phyloP scores from a whole-genome alignment of 2,888 invertebrate species.

The Acleris laterana region DNA sequence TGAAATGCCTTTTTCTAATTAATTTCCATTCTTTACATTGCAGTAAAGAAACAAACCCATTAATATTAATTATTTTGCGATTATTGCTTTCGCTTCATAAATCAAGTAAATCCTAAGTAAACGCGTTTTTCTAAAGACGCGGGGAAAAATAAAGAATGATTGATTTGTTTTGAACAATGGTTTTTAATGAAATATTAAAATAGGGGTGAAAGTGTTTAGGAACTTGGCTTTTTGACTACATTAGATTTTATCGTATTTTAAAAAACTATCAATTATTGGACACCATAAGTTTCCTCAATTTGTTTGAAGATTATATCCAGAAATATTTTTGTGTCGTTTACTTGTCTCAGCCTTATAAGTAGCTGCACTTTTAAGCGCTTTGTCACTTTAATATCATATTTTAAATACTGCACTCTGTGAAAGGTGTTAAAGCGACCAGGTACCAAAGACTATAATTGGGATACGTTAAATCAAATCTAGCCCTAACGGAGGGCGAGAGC shows the following conservation, averaged over 20 bases:
- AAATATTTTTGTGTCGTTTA: not conserved
- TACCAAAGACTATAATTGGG: not conserved
- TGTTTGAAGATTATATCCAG: not conserved
- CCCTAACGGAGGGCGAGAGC: slow-evolving; percentile 12
- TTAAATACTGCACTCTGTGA: no score
- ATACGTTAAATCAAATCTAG: slow-evolving; percentile 14
- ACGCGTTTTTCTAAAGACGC: slow-evolving; percentile 31
- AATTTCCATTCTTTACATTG: slow-evolving; percentile 21
- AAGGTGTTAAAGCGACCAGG: no score
- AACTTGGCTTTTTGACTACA: slow-evolving; percentile 23
- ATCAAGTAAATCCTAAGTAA: slow-evolving; percentile 32
- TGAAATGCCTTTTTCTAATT: slow-evolving; percentile 17
- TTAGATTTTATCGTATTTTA: not conserved
- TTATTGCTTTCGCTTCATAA: slow-evolving; percentile 44
- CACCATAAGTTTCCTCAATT: not conserved
- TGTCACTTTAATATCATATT: no score
- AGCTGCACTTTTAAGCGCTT: no score
- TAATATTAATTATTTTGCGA: slow-evolving; percentile 51
- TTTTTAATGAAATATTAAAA: slow-evolving; percentile 32
- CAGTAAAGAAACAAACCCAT: slow-evolving; percentile 44
- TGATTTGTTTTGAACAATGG: slow-evolving; percentile 31
- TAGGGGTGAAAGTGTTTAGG: slow-evolving; percentile 7
- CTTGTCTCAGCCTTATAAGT: not conserved
- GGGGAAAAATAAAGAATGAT: slow-evolving; percentile 31
- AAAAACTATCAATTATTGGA: not conserved